A percentile compares a stretch with the other conserved stretches of the same genome.
Conservation (phyloP, 2,888 invertebrate species). For the Alentia gelatinosa region DNA sequence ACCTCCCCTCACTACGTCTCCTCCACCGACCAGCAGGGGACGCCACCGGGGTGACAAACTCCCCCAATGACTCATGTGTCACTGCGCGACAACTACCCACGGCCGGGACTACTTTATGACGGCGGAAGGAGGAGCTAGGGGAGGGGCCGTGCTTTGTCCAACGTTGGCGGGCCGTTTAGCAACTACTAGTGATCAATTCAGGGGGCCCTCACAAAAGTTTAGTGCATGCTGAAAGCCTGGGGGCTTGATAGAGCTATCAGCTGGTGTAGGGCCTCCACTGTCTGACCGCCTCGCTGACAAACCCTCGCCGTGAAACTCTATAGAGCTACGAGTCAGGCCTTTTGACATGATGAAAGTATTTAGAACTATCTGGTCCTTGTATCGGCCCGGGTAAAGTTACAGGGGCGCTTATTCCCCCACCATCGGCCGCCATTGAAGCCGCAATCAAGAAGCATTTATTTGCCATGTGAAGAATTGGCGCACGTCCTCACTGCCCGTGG, state of each 20-base stretch:
- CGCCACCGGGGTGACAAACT: not conserved
- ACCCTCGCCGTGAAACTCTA: not conserved
- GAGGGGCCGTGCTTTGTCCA: constrained; percentile 17
- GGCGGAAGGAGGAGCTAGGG: constrained; percentile 12
- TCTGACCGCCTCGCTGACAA: not conserved
- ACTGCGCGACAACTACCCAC: not conserved
- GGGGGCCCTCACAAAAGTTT: not conserved
- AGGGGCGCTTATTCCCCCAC: not conserved
- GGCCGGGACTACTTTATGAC: constrained; percentile 24
- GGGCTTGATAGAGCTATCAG: constrained; percentile 31
- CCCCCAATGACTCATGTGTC: constrained; percentile 34
- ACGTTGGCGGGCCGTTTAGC: constrained; percentile 1
- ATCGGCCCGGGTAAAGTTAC: not conserved
- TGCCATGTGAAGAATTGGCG: not conserved
- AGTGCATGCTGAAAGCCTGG: not conserved
- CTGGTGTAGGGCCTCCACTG: not conserved
- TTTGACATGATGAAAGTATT: constrained; percentile 39
- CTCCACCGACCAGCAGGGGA: not conserved
- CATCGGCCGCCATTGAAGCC: not conserved
- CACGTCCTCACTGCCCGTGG: not conserved
- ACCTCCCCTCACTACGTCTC: not conserved
- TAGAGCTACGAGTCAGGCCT: not conserved
- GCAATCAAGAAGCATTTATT: constrained; percentile 18
- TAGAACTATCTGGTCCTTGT: not conserved
- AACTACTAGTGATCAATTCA: not conserved